phyloP scores from a whole-genome alignment of 2,113 vertebrate species.

The Cygnus atratus region DNA sequence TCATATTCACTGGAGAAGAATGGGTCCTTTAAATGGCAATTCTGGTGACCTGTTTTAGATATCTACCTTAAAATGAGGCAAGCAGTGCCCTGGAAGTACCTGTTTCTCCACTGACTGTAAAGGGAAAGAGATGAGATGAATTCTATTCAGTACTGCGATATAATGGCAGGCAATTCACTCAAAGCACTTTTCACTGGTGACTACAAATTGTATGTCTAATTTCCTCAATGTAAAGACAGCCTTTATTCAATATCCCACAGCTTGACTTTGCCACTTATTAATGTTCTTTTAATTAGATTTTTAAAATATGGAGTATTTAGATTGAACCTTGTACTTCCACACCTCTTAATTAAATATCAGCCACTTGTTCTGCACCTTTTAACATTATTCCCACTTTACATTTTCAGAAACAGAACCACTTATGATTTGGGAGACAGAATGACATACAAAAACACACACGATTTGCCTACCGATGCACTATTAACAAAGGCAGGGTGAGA shows the following conservation, averaged over 20 bases:
- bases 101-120: background rate
- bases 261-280: background rate
- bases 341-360: background rate
- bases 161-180: background rate
- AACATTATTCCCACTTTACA: background rate
- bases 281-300: background rate
- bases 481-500: background rate
- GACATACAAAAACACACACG: background rate
- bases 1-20: background rate
- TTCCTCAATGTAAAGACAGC: background rate
- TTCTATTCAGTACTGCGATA: background rate
- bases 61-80: background rate
- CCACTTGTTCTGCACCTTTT: background rate
- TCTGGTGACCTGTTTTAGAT: conserved; percentile 2
- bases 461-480: background rate
- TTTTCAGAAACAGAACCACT: background rate
- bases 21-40: background rate
- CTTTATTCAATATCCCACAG: background rate
- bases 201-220: background rate
- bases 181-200: background rate
- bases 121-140: background rate
- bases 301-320: background rate
- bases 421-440: background rate
- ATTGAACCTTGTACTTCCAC: background rate
- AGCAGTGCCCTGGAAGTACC: background rate